Evolutionary conservation across 1,140 invertebrate species (phyloP), one percentile per base, ranked within the genome.

Genomic region (Danaus plexippus): DNA sequence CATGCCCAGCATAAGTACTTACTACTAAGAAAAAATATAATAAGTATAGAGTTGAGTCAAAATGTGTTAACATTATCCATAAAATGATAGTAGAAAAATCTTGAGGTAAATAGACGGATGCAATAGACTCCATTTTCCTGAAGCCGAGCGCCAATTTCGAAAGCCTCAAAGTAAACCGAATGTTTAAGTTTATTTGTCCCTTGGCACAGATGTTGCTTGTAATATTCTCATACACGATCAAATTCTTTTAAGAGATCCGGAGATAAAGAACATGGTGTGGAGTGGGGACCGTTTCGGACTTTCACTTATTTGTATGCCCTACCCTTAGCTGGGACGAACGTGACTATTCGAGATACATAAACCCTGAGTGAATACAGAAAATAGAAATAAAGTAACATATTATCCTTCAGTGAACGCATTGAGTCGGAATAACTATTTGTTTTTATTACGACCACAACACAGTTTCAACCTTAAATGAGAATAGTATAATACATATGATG

Each of bases 261-360:
- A 87, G 77, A 85, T 85, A 87, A 86, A 86, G 81, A 81, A 86
- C 72, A 78, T 69, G 71, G 82, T 72, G 78, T 59, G 72, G 77
- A 75, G 75, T 80, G 80, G 73, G 78, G 75, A 68, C 71, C 79
- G 75, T 73, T 72, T 82, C 76, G 80, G 84, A 84, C 84, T 80
- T 81, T 77, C 75, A 80, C 81, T 85, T 85, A 87, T 87, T 87
- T 85, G 84, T 87, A 87, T 87, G 81, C 84, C 69, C 75, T 68
- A 79, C 81, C 83, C 80, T 79, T 73, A 77, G 75, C 77, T 66
- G 67, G 74, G 73, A 72, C 78, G 69, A 66, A 87, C 83, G 83
- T 85, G 83, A 85, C 83, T 85, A 87, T 87, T 87, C 80, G 80
- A 85, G 83, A 87, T 85, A 87, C 80, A 87, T 87, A 87, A 83